A percentile compares a stretch with the other conserved stretches of the same genome.
Conservation (phyloP, 2,888 invertebrate species). For the Ischnura elegans region DNA sequence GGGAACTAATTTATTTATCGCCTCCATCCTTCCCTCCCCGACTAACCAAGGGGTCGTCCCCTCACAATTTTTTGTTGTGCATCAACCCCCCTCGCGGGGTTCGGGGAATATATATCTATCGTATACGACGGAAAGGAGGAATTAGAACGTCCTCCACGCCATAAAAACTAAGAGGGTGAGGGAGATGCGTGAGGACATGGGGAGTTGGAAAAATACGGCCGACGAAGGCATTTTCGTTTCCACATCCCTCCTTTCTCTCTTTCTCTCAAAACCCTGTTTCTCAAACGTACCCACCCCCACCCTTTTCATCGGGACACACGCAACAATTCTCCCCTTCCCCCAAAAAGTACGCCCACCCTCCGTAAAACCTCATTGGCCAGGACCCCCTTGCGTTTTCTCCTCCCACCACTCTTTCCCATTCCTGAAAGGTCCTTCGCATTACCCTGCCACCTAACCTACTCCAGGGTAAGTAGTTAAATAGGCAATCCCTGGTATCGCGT, state of each 20-base stretch:
- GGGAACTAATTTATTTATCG: conserved; percentile 18
- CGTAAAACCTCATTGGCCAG: not conserved
- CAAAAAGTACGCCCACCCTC: not conserved
- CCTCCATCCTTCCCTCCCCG: not conserved
- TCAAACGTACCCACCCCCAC: not conserved
- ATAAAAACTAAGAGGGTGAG: not conserved
- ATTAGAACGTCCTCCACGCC: not conserved
- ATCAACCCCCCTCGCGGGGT: not conserved
- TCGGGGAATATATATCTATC: conserved; percentile 8
- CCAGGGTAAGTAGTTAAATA: too few relatives aligned
- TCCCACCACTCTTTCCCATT: not conserved
- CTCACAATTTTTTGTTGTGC: not conserved
- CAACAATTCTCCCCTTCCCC: not conserved
- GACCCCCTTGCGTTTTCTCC: not conserved
- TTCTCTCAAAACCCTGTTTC: too few relatives aligned
- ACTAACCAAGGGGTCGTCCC: not conserved
- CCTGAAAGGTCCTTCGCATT: not conserved
- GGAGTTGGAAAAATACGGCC: not conserved
- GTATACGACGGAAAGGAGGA: not conserved
- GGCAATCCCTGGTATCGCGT: too few relatives aligned
- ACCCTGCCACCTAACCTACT: not conserved
- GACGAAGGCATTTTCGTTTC: conserved; percentile 16
- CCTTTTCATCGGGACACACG: not conserved
- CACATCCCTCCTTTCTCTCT: conserved; percentile 10
- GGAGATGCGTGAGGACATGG: not conserved